These are phyloP conservation scores for Cataglyphis hispanica DNA, from an alignment of 1,140 invertebrate genomes.

Conservation along the genomic window DNA sequence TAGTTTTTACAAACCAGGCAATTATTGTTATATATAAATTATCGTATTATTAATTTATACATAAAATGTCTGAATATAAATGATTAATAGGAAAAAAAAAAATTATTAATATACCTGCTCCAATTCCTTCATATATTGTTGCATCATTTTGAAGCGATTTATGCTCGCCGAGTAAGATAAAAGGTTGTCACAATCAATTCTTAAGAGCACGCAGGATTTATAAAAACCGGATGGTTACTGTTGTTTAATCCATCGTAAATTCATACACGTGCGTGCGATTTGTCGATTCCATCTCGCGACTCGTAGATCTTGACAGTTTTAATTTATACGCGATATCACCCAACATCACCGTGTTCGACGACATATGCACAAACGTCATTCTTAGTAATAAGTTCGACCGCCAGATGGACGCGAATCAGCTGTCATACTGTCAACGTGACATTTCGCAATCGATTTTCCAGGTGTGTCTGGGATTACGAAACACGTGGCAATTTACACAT, in stretches of 20 bases:
- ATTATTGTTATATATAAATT: too few relatives aligned
- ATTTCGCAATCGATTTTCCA: too few relatives aligned
- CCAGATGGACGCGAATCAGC: too few relatives aligned
- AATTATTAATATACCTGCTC: constrained; percentile 88
- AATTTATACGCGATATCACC: neutral
- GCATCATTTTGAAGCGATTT: constrained; percentile 90
- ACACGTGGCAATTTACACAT: too few relatives aligned
- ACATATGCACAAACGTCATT: too few relatives aligned
- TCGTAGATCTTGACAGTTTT: neutral
- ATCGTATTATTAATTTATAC: constrained; percentile 51
- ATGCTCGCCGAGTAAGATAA: constrained; percentile 11
- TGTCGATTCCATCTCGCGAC: neutral
- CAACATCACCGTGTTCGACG: neutral
- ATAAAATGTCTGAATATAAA: constrained; percentile 3
- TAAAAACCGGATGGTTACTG: constrained; percentile 3
- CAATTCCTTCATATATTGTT: constrained; percentile 94
- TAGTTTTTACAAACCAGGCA: neutral
- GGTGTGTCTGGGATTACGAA: too few relatives aligned
- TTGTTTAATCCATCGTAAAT: constrained; percentile 24
- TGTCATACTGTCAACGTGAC: too few relatives aligned
- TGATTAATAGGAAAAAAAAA: neutral
- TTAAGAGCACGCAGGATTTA: neutral
- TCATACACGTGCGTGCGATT: constrained; percentile 33
- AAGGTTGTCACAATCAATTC: constrained; percentile 2
- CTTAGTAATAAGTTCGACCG: too few relatives aligned